Base-by-base conservation (phyloP, 2,888 invertebrate genomes). In the Cephus pulcher region DNA sequence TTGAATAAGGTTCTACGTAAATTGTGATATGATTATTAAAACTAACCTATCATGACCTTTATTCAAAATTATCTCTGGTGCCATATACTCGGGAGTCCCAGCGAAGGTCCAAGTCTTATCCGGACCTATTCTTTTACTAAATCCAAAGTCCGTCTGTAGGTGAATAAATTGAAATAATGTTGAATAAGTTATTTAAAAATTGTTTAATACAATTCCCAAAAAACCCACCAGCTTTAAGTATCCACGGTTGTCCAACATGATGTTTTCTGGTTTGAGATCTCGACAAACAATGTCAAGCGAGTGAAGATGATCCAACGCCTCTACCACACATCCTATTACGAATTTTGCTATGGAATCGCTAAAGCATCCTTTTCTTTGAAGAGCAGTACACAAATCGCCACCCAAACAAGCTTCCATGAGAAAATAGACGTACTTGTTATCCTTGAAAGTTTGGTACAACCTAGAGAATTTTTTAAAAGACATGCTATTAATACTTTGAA, bases 81-180 rank as follows among this genome's bases (percentile, higher is more conserved):
- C 96, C 35, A 97, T 95, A 88, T 97, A 97, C 89, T 98, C 97
- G 0, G 98, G 97, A 0, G 98, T 98, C 15, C 98, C 98, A 76
- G 97, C 97, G 92, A 98, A 98, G 0, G 98, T 98, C 94, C 96
- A 97, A 0, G 98, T 98, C 92, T 97, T 97, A 81, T 96, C 95
- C 9, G 94, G 91, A 0, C 95, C 94, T 79, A 98, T 93, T 83
- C 94, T 94, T 90, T 98, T 98, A 15, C 98, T 97, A 90, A 98
- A 98, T 12, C 98, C 98, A 91, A 98, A 98, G 92, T 98, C 98
- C 56, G 96, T 96, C 95, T 96, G 82, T 73, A 90, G 87, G 80
- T 74, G 78, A 35, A 80, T 56, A 74, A 76, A 74, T 78, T 56
- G 23, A 56, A 56, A 56, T 23, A 56, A 56, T 15, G n/a, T 71